Base-by-base conservation (phyloP, 2,113 vertebrate genomes). In the Oenanthe melanoleuca region DNA sequence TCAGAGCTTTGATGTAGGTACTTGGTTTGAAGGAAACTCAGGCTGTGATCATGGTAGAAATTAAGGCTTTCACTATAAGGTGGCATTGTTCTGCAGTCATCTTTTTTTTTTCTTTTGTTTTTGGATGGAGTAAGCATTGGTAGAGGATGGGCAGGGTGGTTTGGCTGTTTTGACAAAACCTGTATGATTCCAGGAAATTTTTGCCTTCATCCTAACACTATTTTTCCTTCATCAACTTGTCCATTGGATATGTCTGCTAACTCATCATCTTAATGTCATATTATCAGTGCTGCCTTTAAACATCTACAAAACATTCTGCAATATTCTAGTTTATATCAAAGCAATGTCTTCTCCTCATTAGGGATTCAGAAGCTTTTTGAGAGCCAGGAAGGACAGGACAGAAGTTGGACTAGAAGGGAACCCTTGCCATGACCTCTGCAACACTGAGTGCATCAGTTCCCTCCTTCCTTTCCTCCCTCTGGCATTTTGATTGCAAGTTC, bases 101-200 rank as follows among this genome's bases (percentile, higher is more conserved):
- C 2, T n/a, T 34, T 1, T 15, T 29, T 1, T 25, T 8, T n/a
- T 14, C 1, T 24, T 50, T 0, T 45, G 5, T 38, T 55, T 81
- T 42, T 18, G 13, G 5, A 3, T 25, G 3, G 2, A 5, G 6
- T 12, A n/a, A 14, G 26, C 23, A 49, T 21, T 40, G 3, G 16
- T 40, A 44, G 11, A 10, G 12, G 38, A 49, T 33, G 26, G 2
- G 12, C 20, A n/a, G 11, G 12, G 26, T 55, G 23, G 20, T 50
- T 84, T 72, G 7, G 9, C 33, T 80, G 9, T 73, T 44, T 23
- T 77, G n/a, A 70, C 66, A 56, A 44, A 55, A 31, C 3, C n/a
- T 26, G 1, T 1, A 7, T 33, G 28, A 21, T 59, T 47, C 6
- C 14, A 34, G 20, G 23, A 31, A 22, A 29, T 16, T 15, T 53